These are phyloP conservation scores for Aphidius ervi DNA, from an alignment of 1,140 invertebrate genomes.

Conservation along the genomic window DNA sequence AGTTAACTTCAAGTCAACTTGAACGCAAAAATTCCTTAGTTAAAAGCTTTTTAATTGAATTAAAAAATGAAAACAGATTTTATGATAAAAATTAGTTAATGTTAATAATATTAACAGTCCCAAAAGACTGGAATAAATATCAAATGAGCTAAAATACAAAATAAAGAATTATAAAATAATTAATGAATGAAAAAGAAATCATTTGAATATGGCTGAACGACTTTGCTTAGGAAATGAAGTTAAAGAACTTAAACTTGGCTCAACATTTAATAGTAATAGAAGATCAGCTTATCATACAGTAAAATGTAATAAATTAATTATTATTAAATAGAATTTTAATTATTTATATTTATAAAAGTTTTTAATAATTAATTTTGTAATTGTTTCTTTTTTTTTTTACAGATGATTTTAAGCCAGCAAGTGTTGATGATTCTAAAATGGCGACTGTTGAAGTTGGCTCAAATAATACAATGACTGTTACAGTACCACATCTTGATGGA, in stretches of 20 bases:
- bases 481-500: slow-evolving; percentile 88
- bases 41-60: no score
- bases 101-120: no score
- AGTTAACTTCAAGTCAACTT: no score
- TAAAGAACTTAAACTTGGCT: slow-evolving; percentile 76
- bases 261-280: slow-evolving; percentile 63
- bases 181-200: no score
- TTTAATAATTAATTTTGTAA: background rate
- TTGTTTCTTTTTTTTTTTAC: slow-evolving; percentile 40
- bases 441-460: slow-evolving; percentile 83
- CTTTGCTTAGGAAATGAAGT: slow-evolving; percentile 71
- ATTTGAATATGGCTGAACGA: slow-evolving; percentile 63
- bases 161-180: no score
- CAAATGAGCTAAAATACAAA: no score
- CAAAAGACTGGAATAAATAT: no score
- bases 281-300: slow-evolving; percentile 77
- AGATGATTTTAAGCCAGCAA: slow-evolving; percentile 98
- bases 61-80: no score
- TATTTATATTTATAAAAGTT: slow-evolving; percentile 3
- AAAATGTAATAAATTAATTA: slow-evolving; percentile 65
- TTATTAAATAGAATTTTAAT: no score
- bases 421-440: slow-evolving; percentile 86
- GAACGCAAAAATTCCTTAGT: no score
- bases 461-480: slow-evolving; percentile 86
- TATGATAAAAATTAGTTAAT: no score